These are phyloP conservation scores for Sigmodon hispidus DNA, from an alignment of 2,113 vertebrate genomes.

Conservation along the genomic window DNA sequence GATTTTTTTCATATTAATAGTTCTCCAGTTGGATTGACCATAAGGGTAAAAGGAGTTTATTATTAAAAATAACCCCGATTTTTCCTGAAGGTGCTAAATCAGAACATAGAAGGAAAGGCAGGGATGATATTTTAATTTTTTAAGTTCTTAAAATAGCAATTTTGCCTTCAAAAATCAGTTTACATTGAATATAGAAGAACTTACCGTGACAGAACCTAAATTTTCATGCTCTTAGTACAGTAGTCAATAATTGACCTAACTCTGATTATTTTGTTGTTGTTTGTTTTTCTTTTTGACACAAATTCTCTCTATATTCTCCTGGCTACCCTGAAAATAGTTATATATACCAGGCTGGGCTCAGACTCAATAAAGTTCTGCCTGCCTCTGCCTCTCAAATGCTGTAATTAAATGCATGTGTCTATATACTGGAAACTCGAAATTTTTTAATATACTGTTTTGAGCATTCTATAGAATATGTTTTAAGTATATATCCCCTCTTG, in stretches of 20 bases:
- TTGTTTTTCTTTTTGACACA: background rate
- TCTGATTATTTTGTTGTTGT: background rate
- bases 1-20: constrained; percentile 26
- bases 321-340: background rate
- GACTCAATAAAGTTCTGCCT: background rate
- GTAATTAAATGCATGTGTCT: background rate
- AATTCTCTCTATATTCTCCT: background rate
- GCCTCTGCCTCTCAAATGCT: background rate
- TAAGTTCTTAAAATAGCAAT: background rate
- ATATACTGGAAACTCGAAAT: background rate
- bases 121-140: background rate
- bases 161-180: background rate
- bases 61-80: background rate
- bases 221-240: background rate
- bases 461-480: background rate
- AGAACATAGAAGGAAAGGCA: background rate
- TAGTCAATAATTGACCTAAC: background rate
- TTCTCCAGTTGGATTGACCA: background rate
- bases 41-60: background rate
- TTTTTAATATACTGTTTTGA: background rate
- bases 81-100: background rate
- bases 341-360: background rate
- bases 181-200: background rate
- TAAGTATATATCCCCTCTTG: background rate
- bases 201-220: background rate